Evolutionary conservation across 2,113 vertebrate genomes (phyloP).

Genomic region (Malurus alboscapulatus): DNA sequence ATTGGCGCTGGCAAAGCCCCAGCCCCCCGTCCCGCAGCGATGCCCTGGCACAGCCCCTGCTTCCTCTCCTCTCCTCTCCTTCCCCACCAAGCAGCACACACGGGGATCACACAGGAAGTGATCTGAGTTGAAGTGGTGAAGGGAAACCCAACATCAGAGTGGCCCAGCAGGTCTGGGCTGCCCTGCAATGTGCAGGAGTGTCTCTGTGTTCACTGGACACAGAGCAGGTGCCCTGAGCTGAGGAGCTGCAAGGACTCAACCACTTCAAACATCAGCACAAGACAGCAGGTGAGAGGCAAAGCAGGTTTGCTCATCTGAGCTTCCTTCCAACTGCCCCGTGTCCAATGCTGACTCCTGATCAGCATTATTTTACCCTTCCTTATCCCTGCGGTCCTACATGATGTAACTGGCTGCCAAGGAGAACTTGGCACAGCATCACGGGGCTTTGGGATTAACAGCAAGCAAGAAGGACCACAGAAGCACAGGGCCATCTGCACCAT

Average conservation of each 20-base stretch:
- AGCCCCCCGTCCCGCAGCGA: neutral
- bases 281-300: neutral
- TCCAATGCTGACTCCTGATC: neutral
- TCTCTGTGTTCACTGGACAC: neutral
- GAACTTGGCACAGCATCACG: neutral
- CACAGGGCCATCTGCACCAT: neutral
- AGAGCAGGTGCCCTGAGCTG: neutral
- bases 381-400: neutral
- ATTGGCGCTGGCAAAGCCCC: neutral
- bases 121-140: neutral
- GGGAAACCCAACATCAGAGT: neutral
- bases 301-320: neutral
- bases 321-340: neutral
- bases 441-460: slow-evolving; percentile 12
- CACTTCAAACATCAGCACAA: slow-evolving; percentile 31
- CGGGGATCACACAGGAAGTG: neutral
- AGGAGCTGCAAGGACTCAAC: neutral
- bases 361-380: neutral
- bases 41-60: neutral
- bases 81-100: neutral
- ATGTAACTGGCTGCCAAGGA: neutral
- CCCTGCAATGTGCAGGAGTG: neutral
- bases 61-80: neutral
- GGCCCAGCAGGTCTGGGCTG: neutral
- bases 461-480: neutral